A percentile compares a stretch with the other conserved stretches of the same genome.
These are phyloP conservation scores for Pseudochaenichthys georgianus DNA, from an alignment of 2,797 vertebrate genomes.

Conservation along the genomic window DNA sequence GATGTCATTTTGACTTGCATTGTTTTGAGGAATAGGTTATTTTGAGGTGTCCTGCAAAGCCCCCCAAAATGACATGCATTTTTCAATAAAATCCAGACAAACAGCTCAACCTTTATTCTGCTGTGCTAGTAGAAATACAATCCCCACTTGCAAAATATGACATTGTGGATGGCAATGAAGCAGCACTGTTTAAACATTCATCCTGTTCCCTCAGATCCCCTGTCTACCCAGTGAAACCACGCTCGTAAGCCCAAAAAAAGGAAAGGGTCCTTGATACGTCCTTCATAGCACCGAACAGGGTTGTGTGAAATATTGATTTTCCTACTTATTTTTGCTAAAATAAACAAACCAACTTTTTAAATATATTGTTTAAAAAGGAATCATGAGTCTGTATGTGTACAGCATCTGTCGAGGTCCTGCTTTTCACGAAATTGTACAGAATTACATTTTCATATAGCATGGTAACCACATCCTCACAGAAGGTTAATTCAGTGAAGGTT, in stretches of 20 bases:
- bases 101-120: slow-evolving; percentile 57
- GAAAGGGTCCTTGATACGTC: slow-evolving; percentile 51
- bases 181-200: slow-evolving; percentile 77
- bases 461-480: background rate
- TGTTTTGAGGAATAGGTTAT: slow-evolving; percentile 5
- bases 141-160: slow-evolving; percentile 51
- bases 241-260: slow-evolving; percentile 35
- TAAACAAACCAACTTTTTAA: background rate
- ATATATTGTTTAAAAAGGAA: background rate
- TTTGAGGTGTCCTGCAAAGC: slow-evolving; percentile 14
- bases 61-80: slow-evolving; percentile 24
- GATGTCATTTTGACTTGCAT: slow-evolving; percentile 5
- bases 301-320: slow-evolving; percentile 18
- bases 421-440: background rate
- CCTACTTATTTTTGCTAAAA: background rate
- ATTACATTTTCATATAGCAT: background rate
- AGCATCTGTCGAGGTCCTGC: background rate
- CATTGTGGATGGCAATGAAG: slow-evolving; percentile 53
- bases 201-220: slow-evolving; percentile 50
- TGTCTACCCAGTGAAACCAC: slow-evolving; percentile 65
- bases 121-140: slow-evolving; percentile 59
- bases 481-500: background rate
- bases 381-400: background rate
- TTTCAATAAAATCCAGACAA: slow-evolving; percentile 30
- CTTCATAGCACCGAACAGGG: slow-evolving; percentile 35